phyloP scores from a whole-genome alignment of 2,797 vertebrate genomes.

The Amblyraja radiata region DNA sequence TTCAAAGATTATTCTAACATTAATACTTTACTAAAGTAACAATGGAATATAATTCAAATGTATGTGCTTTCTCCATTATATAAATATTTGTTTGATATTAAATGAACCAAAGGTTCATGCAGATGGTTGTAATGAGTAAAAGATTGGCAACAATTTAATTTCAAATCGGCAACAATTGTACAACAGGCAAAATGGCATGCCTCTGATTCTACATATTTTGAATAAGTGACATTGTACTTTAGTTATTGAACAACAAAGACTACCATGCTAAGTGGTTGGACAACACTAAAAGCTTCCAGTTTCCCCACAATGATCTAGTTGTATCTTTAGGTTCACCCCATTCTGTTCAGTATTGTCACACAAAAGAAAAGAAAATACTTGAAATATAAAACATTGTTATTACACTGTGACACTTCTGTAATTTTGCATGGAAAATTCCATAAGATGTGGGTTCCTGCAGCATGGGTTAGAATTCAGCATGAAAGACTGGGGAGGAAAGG shows the following conservation, averaged over 20 bases:
- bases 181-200: too few species aligned
- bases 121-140: neutral
- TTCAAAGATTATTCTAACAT: neutral
- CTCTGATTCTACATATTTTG: too few species aligned
- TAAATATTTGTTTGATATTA: neutral
- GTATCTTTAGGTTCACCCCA: neutral
- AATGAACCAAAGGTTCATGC: too few species aligned
- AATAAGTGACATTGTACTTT: neutral
- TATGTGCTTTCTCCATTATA: neutral
- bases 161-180: too few species aligned
- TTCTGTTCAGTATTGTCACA: neutral
- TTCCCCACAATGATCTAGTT: neutral
- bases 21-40: neutral
- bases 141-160: too few species aligned
- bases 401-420: too few species aligned
- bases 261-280: neutral
- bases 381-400: too few species aligned
- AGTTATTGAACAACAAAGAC: neutral
- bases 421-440: too few species aligned
- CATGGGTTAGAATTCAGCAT: too few species aligned
- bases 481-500: too few species aligned
- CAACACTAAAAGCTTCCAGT: neutral
- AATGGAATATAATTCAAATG: neutral
- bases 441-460: too few species aligned
- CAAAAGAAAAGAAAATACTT: too few species aligned